Evolutionary conservation across 2,797 vertebrate species (phyloP).

Genomic region (Acropternis orthonyx): DNA sequence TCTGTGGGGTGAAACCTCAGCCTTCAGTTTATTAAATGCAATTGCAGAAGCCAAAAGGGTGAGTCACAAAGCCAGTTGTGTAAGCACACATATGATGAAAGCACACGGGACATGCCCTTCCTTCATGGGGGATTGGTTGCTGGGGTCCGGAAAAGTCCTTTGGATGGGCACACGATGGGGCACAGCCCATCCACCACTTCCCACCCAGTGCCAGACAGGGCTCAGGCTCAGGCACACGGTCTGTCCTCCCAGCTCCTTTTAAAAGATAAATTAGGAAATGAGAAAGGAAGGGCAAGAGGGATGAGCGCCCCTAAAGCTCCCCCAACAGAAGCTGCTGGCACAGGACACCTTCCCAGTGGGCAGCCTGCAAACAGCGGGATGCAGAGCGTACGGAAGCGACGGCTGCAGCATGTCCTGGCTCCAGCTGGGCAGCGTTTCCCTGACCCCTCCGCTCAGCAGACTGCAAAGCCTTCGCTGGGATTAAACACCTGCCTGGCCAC

Average conservation of each 20-base stretch:
- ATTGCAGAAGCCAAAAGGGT: background rate
- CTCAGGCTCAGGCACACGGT: background rate
- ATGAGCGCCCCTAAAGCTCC: background rate
- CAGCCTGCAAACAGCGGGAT: background rate
- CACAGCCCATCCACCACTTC: background rate
- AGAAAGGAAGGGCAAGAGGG: background rate
- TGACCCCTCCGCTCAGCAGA: background rate
- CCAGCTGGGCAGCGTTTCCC: background rate
- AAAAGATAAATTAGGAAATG: background rate
- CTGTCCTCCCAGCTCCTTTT: background rate
- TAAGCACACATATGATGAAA: background rate
- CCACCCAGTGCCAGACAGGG: fast-evolving
- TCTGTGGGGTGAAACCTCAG: conserved; percentile 40
- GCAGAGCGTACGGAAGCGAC: background rate
- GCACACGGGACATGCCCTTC: background rate
- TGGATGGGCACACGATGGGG: background rate
- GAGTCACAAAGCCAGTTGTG: conserved; percentile 24
- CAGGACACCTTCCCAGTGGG: fast-evolving
- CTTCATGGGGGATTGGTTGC: background rate
- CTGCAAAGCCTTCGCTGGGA: background rate
- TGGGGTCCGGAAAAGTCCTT: background rate
- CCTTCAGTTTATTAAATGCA: background rate
- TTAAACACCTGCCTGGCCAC: background rate
- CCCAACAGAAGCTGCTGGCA: background rate
- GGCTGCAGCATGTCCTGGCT: background rate